A percentile compares a stretch with the other conserved stretches of the same genome.
Evolutionary conservation across 2,113 vertebrate genomes (phyloP).

Genomic region (Patagioenas fasciata): DNA sequence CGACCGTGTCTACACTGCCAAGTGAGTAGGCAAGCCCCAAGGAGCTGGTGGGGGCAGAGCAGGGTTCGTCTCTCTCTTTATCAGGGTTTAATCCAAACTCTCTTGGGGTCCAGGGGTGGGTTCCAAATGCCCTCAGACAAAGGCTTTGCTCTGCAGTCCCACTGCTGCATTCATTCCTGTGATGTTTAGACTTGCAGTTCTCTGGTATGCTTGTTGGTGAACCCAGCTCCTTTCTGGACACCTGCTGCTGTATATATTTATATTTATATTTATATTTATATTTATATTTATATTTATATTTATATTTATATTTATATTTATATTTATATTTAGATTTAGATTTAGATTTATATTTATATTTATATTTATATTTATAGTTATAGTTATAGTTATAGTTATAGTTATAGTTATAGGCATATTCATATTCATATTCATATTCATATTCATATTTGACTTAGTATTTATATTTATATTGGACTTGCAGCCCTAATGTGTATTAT

Average conservation of each 20-base stretch:
- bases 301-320: neutral
- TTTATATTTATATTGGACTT: neutral
- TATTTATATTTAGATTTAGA: neutral
- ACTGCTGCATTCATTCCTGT: too few relatives aligned
- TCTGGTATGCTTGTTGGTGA: neutral
- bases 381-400: too few relatives aligned
- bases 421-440: neutral
- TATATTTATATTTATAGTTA: neutral
- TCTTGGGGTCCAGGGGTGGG: neutral
- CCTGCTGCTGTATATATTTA: neutral
- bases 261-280: neutral
- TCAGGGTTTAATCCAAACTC: neutral
- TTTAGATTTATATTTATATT: too few relatives aligned
- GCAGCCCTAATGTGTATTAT: neutral
- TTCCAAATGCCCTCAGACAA: neutral
- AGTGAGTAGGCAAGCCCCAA: conserved; percentile 80
- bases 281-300: neutral
- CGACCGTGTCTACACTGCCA: conserved; percentile 88
- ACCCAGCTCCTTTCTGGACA: neutral
- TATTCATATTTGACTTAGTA: too few relatives aligned
- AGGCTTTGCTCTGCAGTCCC: neutral
- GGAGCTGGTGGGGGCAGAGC: rapidly evolving
- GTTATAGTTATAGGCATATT: too few relatives aligned
- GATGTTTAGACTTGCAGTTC: neutral
- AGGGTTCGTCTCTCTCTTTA: rapidly evolving